Evolutionary conservation across 1,140 invertebrate species (phyloP).

Genomic region (Bilobella aurantiaca): DNA sequence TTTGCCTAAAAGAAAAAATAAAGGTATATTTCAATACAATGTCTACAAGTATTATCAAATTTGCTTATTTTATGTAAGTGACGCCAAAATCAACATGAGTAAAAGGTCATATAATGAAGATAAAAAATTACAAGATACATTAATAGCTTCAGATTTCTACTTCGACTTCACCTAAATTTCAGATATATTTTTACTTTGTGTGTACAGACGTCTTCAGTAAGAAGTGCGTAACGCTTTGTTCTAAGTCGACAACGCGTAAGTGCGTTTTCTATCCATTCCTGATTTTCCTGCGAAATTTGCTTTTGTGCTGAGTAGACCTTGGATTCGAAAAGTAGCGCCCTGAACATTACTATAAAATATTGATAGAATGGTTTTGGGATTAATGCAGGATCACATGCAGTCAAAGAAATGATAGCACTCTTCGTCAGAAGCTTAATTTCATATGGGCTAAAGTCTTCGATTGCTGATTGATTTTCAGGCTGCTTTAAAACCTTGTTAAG

Average conservation of each 20-base stretch:
- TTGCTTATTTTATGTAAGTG: too few relatives aligned
- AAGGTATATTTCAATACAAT: too few relatives aligned
- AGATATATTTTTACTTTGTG: too few relatives aligned
- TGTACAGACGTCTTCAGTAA: not conserved
- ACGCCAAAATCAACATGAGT: too few relatives aligned
- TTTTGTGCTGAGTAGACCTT: not conserved
- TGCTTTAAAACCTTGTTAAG: not conserved
- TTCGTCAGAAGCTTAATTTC: not conserved
- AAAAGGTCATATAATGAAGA: too few relatives aligned
- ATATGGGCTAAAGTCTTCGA: not conserved
- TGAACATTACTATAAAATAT: not conserved
- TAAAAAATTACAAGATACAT: too few relatives aligned
- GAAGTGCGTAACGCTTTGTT: not conserved
- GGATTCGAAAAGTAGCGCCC: not conserved
- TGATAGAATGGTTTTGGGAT: not conserved
- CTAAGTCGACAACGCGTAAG: not conserved
- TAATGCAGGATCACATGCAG: not conserved
- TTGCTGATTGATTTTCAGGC: not conserved
- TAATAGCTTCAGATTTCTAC: too few relatives aligned
- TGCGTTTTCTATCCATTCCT: not conserved
- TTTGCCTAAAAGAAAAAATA: too few relatives aligned
- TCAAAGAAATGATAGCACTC: not conserved
- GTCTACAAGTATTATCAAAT: not conserved
- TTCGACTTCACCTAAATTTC: too few relatives aligned
- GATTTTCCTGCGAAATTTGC: not conserved